phyloP scores from a whole-genome alignment of 2,888 invertebrate genomes.

The Trachelus tabidus region DNA sequence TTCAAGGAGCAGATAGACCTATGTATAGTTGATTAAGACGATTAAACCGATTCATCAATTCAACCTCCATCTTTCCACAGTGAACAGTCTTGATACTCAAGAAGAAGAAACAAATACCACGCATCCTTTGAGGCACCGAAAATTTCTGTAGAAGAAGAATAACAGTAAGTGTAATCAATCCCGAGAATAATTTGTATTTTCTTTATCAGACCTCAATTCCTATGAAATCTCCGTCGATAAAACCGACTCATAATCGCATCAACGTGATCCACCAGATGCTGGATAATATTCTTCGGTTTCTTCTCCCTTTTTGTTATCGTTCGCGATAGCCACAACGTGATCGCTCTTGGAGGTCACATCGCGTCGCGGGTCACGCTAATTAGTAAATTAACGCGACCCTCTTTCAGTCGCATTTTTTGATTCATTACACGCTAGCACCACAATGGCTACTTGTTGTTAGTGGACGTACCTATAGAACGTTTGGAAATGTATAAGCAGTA shows the following conservation, averaged over 20 bases:
- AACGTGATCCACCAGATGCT: not conserved
- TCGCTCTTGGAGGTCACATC: not conserved
- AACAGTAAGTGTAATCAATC: not conserved
- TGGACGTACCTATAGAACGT: not conserved
- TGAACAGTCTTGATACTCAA: not conserved
- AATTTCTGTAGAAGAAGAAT: not conserved
- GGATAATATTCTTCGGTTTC: not conserved
- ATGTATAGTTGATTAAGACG: not conserved
- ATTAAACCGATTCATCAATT: not conserved
- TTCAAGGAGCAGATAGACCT: not conserved
- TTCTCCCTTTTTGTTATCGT: not conserved
- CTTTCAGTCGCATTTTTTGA: not conserved
- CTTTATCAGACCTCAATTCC: not conserved
- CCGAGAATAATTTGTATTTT: not conserved
- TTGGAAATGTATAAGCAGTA: not conserved
- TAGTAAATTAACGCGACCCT: constrained; percentile 18
- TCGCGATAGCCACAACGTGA: not conserved
- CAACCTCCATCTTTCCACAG: not conserved
- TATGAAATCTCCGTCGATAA: not conserved
- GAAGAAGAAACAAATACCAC: not conserved
- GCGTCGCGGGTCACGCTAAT: constrained; percentile 26
- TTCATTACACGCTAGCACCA: constrained; percentile 17
- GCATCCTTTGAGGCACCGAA: not conserved
- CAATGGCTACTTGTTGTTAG: not conserved
- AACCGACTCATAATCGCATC: not conserved